Conservation (phyloP, 2,888 invertebrate genomes). For the Notodonta ziczac region DNA sequence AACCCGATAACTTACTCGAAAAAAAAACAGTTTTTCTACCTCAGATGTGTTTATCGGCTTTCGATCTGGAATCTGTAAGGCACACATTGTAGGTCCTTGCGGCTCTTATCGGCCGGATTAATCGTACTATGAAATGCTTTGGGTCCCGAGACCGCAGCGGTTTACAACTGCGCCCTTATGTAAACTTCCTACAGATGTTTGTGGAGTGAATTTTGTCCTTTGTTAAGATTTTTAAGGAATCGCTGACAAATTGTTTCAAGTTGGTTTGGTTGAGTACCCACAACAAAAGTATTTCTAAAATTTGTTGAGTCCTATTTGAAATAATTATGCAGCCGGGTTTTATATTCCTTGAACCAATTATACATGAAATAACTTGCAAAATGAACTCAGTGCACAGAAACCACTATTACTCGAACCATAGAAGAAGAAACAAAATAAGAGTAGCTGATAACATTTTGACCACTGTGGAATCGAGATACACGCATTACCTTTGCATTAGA, state of each 20-base stretch:
- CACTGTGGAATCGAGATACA: no score
- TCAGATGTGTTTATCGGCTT: constrained; percentile 79
- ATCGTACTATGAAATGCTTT: constrained; percentile 69
- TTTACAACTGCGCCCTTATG: constrained; percentile 55
- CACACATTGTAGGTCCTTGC: constrained; percentile 78
- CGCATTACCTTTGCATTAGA: no score
- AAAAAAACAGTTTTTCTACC: constrained; percentile 61
- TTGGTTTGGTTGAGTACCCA: constrained; percentile 13
- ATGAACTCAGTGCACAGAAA: no score
- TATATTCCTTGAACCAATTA: no score
- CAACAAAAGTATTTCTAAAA: no score
- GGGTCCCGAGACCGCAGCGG: constrained; percentile 59
- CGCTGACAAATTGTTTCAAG: constrained; percentile 36
- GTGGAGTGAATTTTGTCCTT: constrained; percentile 41
- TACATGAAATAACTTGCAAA: no score
- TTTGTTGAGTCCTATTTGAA: no score
- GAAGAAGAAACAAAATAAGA: no score
- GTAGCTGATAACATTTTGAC: no score
- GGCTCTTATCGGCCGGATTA: constrained; percentile 74
- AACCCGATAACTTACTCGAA: constrained; percentile 65
- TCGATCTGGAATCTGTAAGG: constrained; percentile 79
- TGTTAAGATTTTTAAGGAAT: constrained; percentile 21
- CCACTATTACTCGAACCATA: no score
- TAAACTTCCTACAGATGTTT: constrained; percentile 61
- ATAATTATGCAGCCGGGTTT: no score